phyloP scores from a whole-genome alignment of 2,888 invertebrate species.

The Dastarcus helophoroides region DNA sequence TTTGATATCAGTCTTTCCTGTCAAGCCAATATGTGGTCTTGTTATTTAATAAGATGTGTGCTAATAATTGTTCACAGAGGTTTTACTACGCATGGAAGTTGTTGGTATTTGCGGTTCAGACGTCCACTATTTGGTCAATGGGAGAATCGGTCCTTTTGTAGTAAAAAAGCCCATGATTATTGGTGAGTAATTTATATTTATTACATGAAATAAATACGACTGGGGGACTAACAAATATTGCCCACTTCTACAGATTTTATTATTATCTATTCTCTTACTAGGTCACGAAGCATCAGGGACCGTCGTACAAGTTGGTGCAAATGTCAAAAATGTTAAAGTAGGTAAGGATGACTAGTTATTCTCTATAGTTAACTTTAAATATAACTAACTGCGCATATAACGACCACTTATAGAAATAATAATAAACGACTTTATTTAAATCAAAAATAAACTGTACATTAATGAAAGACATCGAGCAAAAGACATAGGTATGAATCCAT shows the following conservation, averaged over 20 bases:
- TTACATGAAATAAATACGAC: slow-evolving; percentile 1
- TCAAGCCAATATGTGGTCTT: no score
- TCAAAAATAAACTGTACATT: no score
- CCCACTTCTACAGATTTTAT: not conserved
- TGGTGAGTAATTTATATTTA: slow-evolving; percentile 40
- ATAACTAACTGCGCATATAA: no score
- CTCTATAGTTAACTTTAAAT: no score
- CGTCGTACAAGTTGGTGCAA: slow-evolving; percentile 61
- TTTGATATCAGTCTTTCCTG: no score
- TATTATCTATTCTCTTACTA: slow-evolving; percentile 48
- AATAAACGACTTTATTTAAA: no score
- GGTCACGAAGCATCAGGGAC: slow-evolving; percentile 88
- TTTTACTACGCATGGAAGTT: slow-evolving; percentile 74
- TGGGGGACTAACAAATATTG: not conserved
- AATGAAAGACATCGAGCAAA: no score
- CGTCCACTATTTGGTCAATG: slow-evolving; percentile 82
- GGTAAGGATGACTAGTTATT: slow-evolving; percentile 30
- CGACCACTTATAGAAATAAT: no score
- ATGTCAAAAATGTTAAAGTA: slow-evolving; percentile 54
- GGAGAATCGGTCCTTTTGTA: slow-evolving; percentile 78
- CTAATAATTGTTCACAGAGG: slow-evolving; percentile 58
- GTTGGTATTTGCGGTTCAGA: slow-evolving; percentile 98
- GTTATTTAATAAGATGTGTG: no score
- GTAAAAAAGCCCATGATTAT: slow-evolving; percentile 84
- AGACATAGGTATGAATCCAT: no score